Base-by-base conservation (phyloP, 1,140 invertebrate species). In the Lordiphosa collinella region DNA sequence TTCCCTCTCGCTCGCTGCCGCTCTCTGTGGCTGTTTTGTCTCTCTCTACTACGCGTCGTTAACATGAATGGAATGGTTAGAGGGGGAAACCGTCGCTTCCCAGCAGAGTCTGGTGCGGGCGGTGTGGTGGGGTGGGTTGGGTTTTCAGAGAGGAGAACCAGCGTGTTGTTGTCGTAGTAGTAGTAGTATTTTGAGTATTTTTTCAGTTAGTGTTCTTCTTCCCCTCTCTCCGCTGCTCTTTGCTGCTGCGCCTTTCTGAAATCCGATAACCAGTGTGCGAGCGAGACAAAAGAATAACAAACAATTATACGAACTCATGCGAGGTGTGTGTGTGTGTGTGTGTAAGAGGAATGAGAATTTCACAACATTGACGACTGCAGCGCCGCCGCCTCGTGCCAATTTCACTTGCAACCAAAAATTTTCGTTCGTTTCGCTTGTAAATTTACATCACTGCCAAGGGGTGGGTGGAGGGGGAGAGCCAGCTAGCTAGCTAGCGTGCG, bases 271-370 rank as follows among this genome's bases (percentile, higher is more conserved):
- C 76, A 82, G 75, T 60, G 78, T 82, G 72, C 68, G 59, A 82
- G 78, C 78, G 72, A 69, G 78, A 82, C 68, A 78, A 78, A 82
- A 82, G 78, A 82, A 82, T 82, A 82, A 82, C 78, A 82, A 82
- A 82, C 78, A 82, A 82, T 82, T 84, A 82, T 84, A 84, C 56
- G 61, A 55, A 51, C 46, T 54, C 55, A 54, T 75, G 46, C 58
- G 70, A 53, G n/a, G n/a, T n/a, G 50, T 54, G 56, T 56, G 41
- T 58, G 43, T 54, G 40, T 48, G 9, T 41, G 16, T 49, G 40
- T 53, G 29, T 41, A 50, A 37, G 35, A 51, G 71, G 66, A 68
- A 67, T 68, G 71, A 67, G 76, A 72, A 72, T 76, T 82, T 80
- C 71, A 74, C 74, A 79, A 73, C 54, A 70, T 51, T 61, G 37